Evolutionary conservation across 2,113 vertebrate genomes (phyloP).

Genomic region (Cranoglanis bouderius): DNA sequence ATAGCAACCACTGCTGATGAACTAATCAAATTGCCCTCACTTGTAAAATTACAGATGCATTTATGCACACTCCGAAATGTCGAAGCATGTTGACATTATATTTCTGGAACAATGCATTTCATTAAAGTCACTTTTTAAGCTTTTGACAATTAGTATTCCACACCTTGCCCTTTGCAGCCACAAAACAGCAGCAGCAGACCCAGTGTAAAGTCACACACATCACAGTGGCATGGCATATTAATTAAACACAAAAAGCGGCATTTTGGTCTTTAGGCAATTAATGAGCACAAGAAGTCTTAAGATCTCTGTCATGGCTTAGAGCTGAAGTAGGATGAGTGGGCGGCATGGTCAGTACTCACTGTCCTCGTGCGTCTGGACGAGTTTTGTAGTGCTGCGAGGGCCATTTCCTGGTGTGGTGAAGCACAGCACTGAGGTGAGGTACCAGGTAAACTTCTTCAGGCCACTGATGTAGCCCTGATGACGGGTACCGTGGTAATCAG

Average conservation of each 20-base stretch:
- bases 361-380: conserved; percentile 87
- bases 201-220: conserved; percentile 15
- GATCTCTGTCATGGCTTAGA: neutral
- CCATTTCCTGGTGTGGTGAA: conserved; percentile 94
- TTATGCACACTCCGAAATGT: conserved; percentile 43
- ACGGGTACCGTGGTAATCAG: conserved; percentile 84
- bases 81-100: conserved; percentile 51
- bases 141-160: conserved; percentile 47
- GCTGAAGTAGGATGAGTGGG: neutral
- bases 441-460: conserved; percentile 87
- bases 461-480: conserved; percentile 84
- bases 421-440: conserved; percentile 85
- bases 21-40: conserved; percentile 45
- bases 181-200: conserved; percentile 27
- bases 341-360: conserved; percentile 76
- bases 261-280: conserved; percentile 31
- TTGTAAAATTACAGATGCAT: conserved; percentile 48
- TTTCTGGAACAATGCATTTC: conserved; percentile 45
- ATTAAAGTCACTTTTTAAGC: conserved; percentile 54
- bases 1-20: conserved; percentile 45
- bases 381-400: conserved; percentile 79
- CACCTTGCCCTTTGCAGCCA: conserved; percentile 14
- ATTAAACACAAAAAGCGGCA: conserved; percentile 22
- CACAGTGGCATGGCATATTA: conserved; percentile 26
- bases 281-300: conserved; percentile 12